Evolutionary conservation across 2,888 invertebrate genomes (phyloP), one percentile per base, ranked within the genome.

Genomic region (Homarus gammarus): DNA sequence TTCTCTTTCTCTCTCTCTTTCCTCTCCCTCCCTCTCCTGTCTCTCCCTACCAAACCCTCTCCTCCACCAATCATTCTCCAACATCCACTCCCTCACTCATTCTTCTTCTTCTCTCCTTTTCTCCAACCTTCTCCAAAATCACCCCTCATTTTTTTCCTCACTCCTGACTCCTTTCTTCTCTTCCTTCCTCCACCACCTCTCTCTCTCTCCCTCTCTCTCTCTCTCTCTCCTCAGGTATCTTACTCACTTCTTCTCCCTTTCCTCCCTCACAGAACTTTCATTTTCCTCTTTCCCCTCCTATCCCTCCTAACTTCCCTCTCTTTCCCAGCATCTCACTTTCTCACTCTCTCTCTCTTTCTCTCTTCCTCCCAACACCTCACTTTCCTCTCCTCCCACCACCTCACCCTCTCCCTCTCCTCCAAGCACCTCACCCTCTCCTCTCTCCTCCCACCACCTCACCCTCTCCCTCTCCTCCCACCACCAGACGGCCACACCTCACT

Each of bases 291-390:
- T 70, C 70, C 27, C 70, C 64, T 64, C 64, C 64, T 64, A 22
- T 70, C 70, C 27, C 70, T n/a, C n/a, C n/a, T n/a, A n/a, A n/a
- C n/a, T n/a, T 70, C 70, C 27, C 70, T 70, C 70, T 70, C 70
- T 70, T 27, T 6, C 12, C 15, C 12, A 8, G 6, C 12, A 5
- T 44, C 44, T 44, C 44, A 44, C 44, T 44, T 44, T 64, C 64
- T 64, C 44, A 75, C 75, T 75, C 75, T 75, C 44, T 75, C 75
- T 75, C 75, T 44, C 44, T 75, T n/a, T 44, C 75, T 75, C 75
- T 40, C 40, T 40, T 22, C 22, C 40, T 40, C n/a, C 49, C 2
- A 40, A 27, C 64, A 0, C 44, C 70, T 70, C 70, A n/a, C 70
- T 36, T 73, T 36, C 73, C 18, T 56, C 56, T 56, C 56, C 56